Evolutionary conservation across 1,140 invertebrate species (phyloP), one percentile per base, ranked within the genome.

Genomic region (Drosophila funebris): DNA sequence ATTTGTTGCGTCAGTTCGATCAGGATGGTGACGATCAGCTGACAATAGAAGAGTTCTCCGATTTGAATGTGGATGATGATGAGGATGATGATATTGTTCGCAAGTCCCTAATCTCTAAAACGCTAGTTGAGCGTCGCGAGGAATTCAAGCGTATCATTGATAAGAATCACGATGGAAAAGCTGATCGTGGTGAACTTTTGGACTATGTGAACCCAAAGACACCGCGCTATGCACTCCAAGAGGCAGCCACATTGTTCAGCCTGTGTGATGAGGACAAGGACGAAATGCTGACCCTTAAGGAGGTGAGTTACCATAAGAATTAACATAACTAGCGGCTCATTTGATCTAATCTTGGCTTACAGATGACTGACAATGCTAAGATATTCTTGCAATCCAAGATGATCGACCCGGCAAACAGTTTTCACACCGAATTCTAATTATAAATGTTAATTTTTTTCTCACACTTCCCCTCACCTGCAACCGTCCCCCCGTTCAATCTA

Each of bases 371-470:
- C 44, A 93, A 93, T 78, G 92, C 93, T 22, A 92, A 93, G 75
- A 91, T 93, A 57, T 94, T 94, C 82, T 79, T 95, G 29, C 93
- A 93, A 57, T 95, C 94, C 46, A 97, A 97, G 92, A 95, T 96
- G 94, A 94, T 96, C 1, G 95, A 96, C 77, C 95, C 95, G 1
- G 95, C 95, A 9, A 93, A 93, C 73, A 96, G 95, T 92, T 96
- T 97, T 84, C 96, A 97, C 91, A 96, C 96, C 69, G 96, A 97
- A 91, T 97, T 97, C 91, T 96, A 93, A 91, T 4, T 43, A 52
- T 61, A 5, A n/a, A n/a, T n/a, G n/a, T n/a, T n/a, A n/a, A n/a
- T n/a, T 1, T 8, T 1, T 22, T 27, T 29, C 18, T 16, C 36
- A 52, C 33, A 43, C 33, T 53, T 52, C 20, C 24, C 57, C 39